These are phyloP conservation scores for Myotis lucifugus DNA, from an alignment of 2,113 vertebrate genomes.

Conservation along the genomic window DNA sequence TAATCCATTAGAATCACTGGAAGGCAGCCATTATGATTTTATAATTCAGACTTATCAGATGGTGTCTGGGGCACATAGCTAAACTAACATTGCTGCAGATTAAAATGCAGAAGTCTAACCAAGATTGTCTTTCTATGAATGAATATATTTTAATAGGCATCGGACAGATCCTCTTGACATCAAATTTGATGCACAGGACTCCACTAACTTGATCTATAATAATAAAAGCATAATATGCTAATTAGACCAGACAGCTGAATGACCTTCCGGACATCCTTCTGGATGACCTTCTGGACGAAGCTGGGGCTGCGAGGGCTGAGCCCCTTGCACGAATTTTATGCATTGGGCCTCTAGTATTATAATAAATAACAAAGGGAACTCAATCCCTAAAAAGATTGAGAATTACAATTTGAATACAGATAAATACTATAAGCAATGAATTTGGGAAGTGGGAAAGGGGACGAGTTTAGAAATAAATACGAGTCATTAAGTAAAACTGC, in stretches of 20 bases:
- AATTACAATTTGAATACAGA: neutral
- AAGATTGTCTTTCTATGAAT: neutral
- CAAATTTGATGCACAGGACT: neutral
- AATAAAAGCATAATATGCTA: no score
- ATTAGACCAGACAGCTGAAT: no score
- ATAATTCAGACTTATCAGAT: neutral
- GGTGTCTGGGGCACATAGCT: neutral
- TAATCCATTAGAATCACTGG: neutral
- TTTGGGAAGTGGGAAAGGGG: neutral
- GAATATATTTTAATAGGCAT: neutral
- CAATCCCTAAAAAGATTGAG: neutral
- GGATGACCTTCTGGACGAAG: no score
- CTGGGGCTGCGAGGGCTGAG: no score
- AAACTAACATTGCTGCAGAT: neutral
- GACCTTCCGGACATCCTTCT: no score
- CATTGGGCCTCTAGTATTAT: neutral
- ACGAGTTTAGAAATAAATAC: conserved; percentile 14
- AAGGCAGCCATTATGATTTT: neutral
- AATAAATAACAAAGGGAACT: neutral
- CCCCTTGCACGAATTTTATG: no score
- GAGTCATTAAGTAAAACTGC: neutral
- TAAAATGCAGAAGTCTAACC: neutral
- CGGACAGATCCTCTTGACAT: neutral
- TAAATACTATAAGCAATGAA: neutral
- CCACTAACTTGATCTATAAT: neutral